phyloP scores from a whole-genome alignment of 2,888 invertebrate genomes.

The Oxyteleia sp. region DNA sequence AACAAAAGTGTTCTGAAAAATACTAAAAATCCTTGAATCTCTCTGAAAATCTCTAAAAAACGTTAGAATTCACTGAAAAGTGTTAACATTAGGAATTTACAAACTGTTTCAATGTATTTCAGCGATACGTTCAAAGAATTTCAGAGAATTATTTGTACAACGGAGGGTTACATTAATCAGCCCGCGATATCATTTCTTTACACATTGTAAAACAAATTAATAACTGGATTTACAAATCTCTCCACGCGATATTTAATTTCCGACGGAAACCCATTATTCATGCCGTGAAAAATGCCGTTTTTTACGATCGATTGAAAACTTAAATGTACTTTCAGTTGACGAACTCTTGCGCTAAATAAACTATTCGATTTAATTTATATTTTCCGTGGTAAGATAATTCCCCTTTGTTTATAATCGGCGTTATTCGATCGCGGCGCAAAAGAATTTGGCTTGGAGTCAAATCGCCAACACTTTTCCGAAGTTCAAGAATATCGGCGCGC shows the following conservation, averaged over 20 bases:
- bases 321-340: constrained; percentile 16
- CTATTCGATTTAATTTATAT: constrained; percentile 50
- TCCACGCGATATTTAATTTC: neutral
- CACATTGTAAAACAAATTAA: no score
- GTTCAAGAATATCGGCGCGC: constrained; percentile 55
- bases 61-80: no score
- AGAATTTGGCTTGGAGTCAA: constrained; percentile 56
- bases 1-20: no score
- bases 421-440: constrained; percentile 38
- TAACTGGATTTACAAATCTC: neutral
- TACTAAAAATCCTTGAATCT: no score
- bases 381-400: constrained; percentile 40
- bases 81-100: no score
- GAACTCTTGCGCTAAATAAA: constrained; percentile 39
- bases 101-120: no score
- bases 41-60: no score
- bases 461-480: constrained; percentile 52
- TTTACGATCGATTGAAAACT: neutral
- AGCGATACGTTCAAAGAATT: no score
- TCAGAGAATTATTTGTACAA: no score
- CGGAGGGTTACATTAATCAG: no score
- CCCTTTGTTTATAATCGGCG: constrained; percentile 46
- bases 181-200: no score
- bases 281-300: constrained; percentile 18
- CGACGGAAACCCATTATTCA: constrained; percentile 18